Base-by-base conservation (phyloP, 2,113 vertebrate genomes). In the Lucifuga dentata region DNA sequence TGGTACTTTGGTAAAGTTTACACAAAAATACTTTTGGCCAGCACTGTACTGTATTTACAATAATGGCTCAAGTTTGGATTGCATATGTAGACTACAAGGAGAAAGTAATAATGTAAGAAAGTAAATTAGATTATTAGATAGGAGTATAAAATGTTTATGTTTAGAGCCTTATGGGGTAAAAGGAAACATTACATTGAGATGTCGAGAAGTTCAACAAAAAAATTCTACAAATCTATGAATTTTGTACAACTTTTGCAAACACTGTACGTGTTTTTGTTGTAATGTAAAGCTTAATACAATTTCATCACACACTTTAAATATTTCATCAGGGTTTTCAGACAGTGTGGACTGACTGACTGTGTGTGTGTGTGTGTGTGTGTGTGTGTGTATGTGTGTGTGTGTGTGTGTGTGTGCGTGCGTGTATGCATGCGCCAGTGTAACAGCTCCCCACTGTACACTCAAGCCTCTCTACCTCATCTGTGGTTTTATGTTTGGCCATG, bases 401-500 rank as follows among this genome's bases (percentile, higher is more conserved):
- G 26, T 29, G 26, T 7, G 26, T 29, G 26, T 7, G 17, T 17
- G 38, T 41, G 20, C 6, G 5, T 16, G 29, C 55, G 55, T 52
- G 26, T 70, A 32, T 64, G 68, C 51, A 21, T 29, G 26, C 20
- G 5, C 17, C 38, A 36, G 26, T 21, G 1, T 66, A 29, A 66
- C 43, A 63, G 53, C 49, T 48, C 64, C 36, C 63, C 29, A 23
- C 12, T n/a, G 8, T 62, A 35, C 24, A 61, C 26, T 70, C 0
- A 64, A 57, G 36, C 50, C 20, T 32, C 51, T 73, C 50, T 20
- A 2, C 41, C 44, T 60, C 53, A 21, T 44, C 43, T 57, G 35
- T 52, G 35, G 33, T 77, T n/a, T 68, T 65, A 60, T 68, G 39
- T 74, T 58, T 33, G 23, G 17, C 8, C 13, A 21, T 13, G 0